Evolutionary conservation across 2,888 invertebrate species (phyloP).

Genomic region (Agrotis puta): DNA sequence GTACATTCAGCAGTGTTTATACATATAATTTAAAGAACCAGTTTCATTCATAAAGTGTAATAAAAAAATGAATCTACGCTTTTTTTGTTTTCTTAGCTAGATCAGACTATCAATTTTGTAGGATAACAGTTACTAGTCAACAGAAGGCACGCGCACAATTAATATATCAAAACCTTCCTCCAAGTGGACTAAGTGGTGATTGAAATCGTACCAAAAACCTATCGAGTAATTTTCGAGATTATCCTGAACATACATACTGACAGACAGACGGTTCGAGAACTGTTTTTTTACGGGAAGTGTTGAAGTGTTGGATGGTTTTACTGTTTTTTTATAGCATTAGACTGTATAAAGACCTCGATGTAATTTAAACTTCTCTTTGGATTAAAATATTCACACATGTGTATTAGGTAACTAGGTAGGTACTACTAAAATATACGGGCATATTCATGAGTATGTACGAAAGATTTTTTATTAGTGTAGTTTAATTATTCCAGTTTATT

Average conservation of each 20-base stretch:
- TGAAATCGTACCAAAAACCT: constrained; percentile 44
- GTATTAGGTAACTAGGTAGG: neutral
- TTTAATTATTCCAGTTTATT: no score
- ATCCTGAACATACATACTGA: constrained; percentile 55
- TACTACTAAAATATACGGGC: neutral
- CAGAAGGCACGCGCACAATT: constrained; percentile 33
- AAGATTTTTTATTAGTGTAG: no score
- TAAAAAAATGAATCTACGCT: constrained; percentile 50
- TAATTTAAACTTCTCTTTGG: constrained; percentile 32
- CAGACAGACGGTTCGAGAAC: constrained; percentile 35
- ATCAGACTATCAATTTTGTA: constrained; percentile 39
- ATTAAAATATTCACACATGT: constrained; percentile 19
- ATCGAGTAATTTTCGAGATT: constrained; percentile 55
- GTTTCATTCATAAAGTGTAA: constrained; percentile 67
- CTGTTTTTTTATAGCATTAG: constrained; percentile 32
- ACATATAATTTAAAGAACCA: constrained; percentile 57
- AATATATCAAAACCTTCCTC: constrained; percentile 44
- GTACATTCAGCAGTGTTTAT: constrained; percentile 59
- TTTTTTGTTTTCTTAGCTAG: constrained; percentile 51
- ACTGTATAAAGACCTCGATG: constrained; percentile 35
- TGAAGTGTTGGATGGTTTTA: constrained; percentile 44
- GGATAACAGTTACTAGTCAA: constrained; percentile 9
- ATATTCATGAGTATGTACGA: neutral
- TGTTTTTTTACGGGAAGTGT: constrained; percentile 51
- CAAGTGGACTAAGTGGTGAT: constrained; percentile 35